Percentiles rank a stretch among this genome's conserved stretches.
Evolutionary conservation across 2,797 vertebrate species (phyloP).

Genomic region (Brachyrhaphis roseni): DNA sequence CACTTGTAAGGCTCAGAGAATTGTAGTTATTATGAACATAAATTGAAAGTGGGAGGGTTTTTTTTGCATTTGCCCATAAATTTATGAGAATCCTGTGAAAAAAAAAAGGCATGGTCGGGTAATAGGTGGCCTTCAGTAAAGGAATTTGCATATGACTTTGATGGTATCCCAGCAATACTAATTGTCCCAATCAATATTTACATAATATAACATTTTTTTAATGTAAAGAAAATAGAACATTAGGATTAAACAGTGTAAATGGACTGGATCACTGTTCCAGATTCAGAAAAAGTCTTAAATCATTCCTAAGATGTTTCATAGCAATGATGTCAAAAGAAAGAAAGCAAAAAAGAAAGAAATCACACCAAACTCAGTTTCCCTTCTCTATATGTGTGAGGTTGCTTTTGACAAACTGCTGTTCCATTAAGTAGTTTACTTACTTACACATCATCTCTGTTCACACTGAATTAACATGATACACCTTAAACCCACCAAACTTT

Average conservation of each 20-base stretch:
- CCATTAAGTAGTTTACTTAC: constrained; percentile 23
- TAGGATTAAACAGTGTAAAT: background rate
- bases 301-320: background rate
- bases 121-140: background rate
- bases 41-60: constrained; percentile 51
- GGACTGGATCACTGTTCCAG: background rate
- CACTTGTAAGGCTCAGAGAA: constrained; percentile 43
- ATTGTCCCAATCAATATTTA: background rate
- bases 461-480: constrained; percentile 61
- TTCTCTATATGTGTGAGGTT: background rate
- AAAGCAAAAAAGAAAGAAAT: too few relatives aligned
- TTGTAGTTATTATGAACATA: constrained; percentile 60
- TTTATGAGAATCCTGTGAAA: constrained; percentile 23
- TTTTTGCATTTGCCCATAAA: constrained; percentile 17
- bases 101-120: background rate
- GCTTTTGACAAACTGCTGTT: background rate
- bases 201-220: background rate
- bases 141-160: background rate
- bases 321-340: background rate
- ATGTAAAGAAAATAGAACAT: background rate
- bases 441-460: constrained; percentile 59
- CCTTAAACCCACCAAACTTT: constrained; percentile 43
- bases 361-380: background rate
- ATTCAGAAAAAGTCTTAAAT: background rate
- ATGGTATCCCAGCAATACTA: background rate